Base-by-base conservation (phyloP, 2,113 vertebrate genomes). In the Lucifuga dentata region DNA sequence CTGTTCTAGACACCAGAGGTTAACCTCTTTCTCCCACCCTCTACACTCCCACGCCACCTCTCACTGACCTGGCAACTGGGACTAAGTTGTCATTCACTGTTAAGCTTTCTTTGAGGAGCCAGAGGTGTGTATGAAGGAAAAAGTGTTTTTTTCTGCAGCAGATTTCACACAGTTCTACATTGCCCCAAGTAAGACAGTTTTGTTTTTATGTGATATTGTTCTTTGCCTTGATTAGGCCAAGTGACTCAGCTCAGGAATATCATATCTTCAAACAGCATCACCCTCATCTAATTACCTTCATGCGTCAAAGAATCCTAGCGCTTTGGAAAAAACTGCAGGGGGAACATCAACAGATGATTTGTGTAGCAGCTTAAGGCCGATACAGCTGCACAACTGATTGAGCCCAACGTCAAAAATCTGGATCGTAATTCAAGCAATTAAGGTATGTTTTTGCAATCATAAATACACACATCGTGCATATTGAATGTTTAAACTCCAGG, bases 1-100 rank as follows among this genome's bases (percentile, higher is more conserved):
- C 89, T 90, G 91, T 84, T 78, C 69, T 44, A 61, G 58, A 86
- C 84, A 83, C 64, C 39, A 81, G 66, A 78, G 83, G 87, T 90
- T 87, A 88, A 85, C 68, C 53, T 58, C 61, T 57, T 17, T 35
- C 62, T 74, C 78, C 45, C 63, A 21, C 79, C 71, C 55, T 71
- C 53, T 29, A 11, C 60, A 61, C 44, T 68, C 79, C 85, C 81
- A 64, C 62, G 49, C 60, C 78, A 71, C 87, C 68, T 67, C 78
- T 74, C 72, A 83, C 71, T 83, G 88, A 79, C 72, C 76, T 55
- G 63, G 68, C 57, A 48, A 21, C 46, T 4, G 3, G 61, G 56
- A 32, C 61, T 1, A 9, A 55, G 51, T 21, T 89, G 90, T 85
- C 88, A 83, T 41, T 91, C 86, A 86, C 32, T 10, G 33, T 51